phyloP scores from a whole-genome alignment of 2,797 vertebrate genomes.

The Darevskia mixta region DNA sequence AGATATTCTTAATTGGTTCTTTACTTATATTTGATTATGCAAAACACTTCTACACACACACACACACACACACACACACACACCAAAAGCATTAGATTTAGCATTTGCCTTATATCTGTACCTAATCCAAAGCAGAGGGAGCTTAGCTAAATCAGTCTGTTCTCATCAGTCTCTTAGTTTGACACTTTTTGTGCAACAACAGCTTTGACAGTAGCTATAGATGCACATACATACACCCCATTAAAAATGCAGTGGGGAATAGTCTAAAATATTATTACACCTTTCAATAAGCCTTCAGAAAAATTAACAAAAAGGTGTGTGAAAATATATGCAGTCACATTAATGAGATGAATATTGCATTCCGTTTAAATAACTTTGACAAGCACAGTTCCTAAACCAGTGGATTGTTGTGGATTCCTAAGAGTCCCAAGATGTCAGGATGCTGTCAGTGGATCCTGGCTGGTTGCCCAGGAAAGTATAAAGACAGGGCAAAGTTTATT shows the following conservation, averaged over 20 bases:
- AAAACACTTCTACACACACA: no score
- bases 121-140: conserved; percentile 42
- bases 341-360: neutral
- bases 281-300: neutral
- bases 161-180: neutral
- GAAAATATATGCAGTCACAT: neutral
- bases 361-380: neutral
- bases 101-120: conserved; percentile 39
- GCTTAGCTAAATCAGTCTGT: conserved; percentile 60
- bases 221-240: neutral
- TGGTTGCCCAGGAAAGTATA: no score
- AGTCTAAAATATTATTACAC: neutral
- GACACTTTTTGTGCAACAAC: conserved; percentile 34
- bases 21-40: neutral
- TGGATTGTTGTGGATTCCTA: neutral
- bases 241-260: neutral
- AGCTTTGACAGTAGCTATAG: conserved; percentile 27
- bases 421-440: neutral
- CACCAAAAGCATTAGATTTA: conserved; percentile 22
- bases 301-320: neutral
- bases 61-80: conserved; percentile 11
- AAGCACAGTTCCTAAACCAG: neutral
- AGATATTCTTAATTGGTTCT: conserved; percentile 46
- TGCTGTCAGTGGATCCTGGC: no score
- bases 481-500: no score